Evolutionary conservation across 2,797 vertebrate genomes (phyloP), one percentile per base, ranked within the genome.

Genomic region (Acrocephalus scirpaceus): DNA sequence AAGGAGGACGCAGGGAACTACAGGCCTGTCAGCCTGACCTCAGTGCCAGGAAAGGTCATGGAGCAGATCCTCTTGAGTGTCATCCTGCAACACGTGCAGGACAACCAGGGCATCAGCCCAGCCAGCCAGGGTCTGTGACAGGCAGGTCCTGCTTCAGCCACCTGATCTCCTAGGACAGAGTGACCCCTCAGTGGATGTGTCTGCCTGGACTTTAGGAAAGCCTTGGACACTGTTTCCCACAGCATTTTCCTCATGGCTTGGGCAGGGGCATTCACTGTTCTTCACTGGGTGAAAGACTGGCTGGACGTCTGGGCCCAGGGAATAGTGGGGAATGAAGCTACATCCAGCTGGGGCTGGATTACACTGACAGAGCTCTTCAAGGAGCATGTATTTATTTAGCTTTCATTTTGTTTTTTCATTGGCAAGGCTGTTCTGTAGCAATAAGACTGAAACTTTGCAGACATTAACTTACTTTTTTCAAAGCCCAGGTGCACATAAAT

Each of bases 261-360:
- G 51, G 7, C 44, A 38, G 45, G 44, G 38, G 10, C 60, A 48
- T 0, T 3, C 34, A 2, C 51, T 80, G 36, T 12, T 32, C 60
- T 12, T 32, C 60, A 14, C 45, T 42, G 36, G 34, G 44, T 57
- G 5, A 34, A 73, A 42, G 25, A 42, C 30, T 45, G 75, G 38
- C 20, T 73, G 58, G 27, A 29, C 0, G 0, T 36, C 32, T 50
- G 38, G 19, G 56, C 20, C n/a, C 32, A 25, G 64, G 9, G 38
- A n/a, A 9, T 21, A 40, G 19, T n/a, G 67, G 19, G 27, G 29
- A 79, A 5, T 11, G 25, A 11, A 60, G 45, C 25, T 30, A 3
- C 61, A 40, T 16, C n/a, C 54, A 47, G 40, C 47, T 47, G 30
- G n/a, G 40, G 40, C 48, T 61, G 30, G 19, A 51, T 47, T 45